These are phyloP conservation scores for Trichonephila inaurata DNA, from an alignment of 1,140 invertebrate genomes.

Conservation along the genomic window DNA sequence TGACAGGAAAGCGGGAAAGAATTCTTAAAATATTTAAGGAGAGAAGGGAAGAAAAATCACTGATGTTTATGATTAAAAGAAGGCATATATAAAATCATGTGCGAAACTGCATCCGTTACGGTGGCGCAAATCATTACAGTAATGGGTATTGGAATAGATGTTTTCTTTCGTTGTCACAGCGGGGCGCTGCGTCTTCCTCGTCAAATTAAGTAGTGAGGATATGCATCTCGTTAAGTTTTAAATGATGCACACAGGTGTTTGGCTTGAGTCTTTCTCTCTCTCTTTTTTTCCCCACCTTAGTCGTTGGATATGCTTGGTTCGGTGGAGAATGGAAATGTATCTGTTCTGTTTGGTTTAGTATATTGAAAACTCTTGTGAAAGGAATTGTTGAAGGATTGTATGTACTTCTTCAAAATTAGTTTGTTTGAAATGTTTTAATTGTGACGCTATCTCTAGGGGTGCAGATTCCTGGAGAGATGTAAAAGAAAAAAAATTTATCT, in stretches of 20 bases:
- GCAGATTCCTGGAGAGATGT: too few species aligned
- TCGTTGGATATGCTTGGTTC: not conserved
- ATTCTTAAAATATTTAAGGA: not conserved
- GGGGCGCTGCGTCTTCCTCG: not conserved
- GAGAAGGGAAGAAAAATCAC: not conserved
- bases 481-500: too few species aligned
- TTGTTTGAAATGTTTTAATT: too few species aligned
- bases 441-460: too few species aligned
- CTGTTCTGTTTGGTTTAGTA: not conserved
- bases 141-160: not conserved
- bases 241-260: not conserved
- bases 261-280: not conserved
- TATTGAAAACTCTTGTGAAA: too few species aligned
- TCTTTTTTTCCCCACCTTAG: not conserved
- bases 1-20: not conserved
- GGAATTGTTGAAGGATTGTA: too few species aligned
- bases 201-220: not conserved
- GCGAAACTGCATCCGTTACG: not conserved
- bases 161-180: not conserved
- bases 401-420: too few species aligned
- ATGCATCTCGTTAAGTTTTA: not conserved
- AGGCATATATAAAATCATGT: not conserved
- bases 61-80: conserved; percentile 22
- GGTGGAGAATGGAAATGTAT: not conserved
- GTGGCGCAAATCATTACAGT: not conserved